Percentiles rank a stretch among this genome's conserved stretches.
Conservation (phyloP, 2,797 vertebrate species). For the Kryptolebias ocellatus region DNA sequence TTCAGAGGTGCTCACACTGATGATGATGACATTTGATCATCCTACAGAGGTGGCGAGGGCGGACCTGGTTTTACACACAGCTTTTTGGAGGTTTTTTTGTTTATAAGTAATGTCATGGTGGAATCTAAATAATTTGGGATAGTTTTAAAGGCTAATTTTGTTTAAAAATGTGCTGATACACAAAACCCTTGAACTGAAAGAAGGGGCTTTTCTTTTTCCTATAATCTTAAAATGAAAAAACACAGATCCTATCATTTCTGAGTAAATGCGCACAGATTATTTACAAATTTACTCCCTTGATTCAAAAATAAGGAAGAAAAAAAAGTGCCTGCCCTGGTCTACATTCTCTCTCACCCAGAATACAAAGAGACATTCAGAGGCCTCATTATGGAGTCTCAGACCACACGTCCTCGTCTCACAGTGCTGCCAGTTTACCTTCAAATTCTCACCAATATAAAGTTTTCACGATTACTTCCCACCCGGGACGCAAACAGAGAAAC, state of each 20-base stretch:
- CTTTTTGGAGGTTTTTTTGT: too few species aligned
- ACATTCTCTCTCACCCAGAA: slow-evolving; percentile 44
- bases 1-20: too few species aligned
- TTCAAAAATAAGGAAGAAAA: slow-evolving; percentile 31
- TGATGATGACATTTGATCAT: too few species aligned
- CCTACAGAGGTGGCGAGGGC: too few species aligned
- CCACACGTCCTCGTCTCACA: not conserved
- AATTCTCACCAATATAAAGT: not conserved
- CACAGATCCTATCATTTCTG: slow-evolving; percentile 8
- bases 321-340: slow-evolving; percentile 42
- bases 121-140: too few species aligned
- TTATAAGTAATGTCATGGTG: too few species aligned
- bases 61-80: too few species aligned
- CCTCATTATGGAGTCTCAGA: slow-evolving; percentile 15
- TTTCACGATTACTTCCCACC: not conserved
- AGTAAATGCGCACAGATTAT: slow-evolving; percentile 10
- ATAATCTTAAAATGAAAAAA: too few species aligned
- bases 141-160: too few species aligned
- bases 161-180: too few species aligned
- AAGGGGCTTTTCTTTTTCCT: too few species aligned
- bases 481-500: slow-evolving; percentile 1
- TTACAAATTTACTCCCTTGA: slow-evolving; percentile 14
- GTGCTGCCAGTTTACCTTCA: not conserved
- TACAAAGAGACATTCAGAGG: slow-evolving; percentile 59
- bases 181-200: too few species aligned